Evolutionary conservation across 2,797 vertebrate species (phyloP), one percentile per base, ranked within the genome.

Genomic region (Mus caroli): DNA sequence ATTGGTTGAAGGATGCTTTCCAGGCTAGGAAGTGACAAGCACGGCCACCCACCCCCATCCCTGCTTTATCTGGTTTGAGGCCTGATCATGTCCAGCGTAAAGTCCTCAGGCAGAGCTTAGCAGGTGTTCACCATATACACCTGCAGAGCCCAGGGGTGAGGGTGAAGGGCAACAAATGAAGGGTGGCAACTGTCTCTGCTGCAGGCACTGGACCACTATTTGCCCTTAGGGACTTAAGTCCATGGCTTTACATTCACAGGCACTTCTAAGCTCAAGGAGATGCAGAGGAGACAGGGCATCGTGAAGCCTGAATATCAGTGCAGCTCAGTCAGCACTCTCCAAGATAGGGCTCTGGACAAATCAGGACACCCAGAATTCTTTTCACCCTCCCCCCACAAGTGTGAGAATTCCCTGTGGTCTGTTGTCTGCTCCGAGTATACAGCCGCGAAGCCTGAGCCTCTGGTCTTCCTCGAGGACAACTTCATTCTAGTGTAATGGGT

Each of bases 381-480:
- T 93, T 11, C 8, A 12, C 73, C 62, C 22, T 87, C 86, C 20
- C 43, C 3, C 3, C 91, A 91, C 60, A 80, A 84, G 73, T 58
- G 10, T 87, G 46, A 88, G 0, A 79, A 34, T 80, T 92, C 58
- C 75, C 37, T 56, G 50, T 40, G 56, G 37, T 43, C 46, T 6
- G 26, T 56, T 28, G 92, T 92, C 43, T 64, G n/a, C 93, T 80
- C 84, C 86, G 78, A 78, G n/a, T 80, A 34, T 88, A 40, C 93
- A 97, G 79, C 31, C 87, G 24, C 58, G 69, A 58, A 6, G 56
- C 87, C 90, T 97, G 50, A 11, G 84, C 40, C 1, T 0, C 0
- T 64, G 87, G 67, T 82, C 24, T 46, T 50, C 94, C 92, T 96
- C 90, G 95, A 97, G 91, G 80, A 97, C 96, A 96, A 69, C 60